A percentile compares a stretch with the other conserved stretches of the same genome.
phyloP scores from a whole-genome alignment of 1,140 invertebrate genomes.

The Stegodyphus mimosarum region DNA sequence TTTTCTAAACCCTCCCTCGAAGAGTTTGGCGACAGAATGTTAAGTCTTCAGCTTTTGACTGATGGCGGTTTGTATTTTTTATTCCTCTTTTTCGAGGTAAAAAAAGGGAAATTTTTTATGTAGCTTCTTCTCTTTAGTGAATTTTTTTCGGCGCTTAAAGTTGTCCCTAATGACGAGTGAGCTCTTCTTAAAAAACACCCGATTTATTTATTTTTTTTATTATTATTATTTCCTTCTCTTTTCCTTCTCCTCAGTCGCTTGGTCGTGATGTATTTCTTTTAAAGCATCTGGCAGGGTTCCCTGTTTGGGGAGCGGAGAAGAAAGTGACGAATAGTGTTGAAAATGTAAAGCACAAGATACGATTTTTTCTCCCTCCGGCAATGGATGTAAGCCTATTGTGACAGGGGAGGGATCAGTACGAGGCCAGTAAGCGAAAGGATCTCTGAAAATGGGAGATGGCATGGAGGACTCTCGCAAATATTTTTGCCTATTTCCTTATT shows the following conservation, averaged over 20 bases:
- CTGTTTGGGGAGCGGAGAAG: neutral
- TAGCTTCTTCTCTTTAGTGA: slow-evolving; percentile 6
- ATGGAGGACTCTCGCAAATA: too few relatives aligned
- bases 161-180: slow-evolving; percentile 51
- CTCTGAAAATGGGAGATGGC: too few relatives aligned
- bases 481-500: too few relatives aligned
- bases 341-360: slow-evolving; percentile 10
- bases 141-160: slow-evolving; percentile 44
- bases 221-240: neutral
- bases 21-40: slow-evolving; percentile 59
- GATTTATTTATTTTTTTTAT: neutral
- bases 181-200: slow-evolving; percentile 8
- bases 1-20: slow-evolving; percentile 39
- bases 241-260: too few relatives aligned
- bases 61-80: slow-evolving; percentile 47
- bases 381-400: too few relatives aligned
- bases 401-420: too few relatives aligned
- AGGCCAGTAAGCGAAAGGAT: too few relatives aligned
- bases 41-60: slow-evolving; percentile 58
- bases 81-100: neutral
- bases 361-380: too few relatives aligned
- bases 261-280: slow-evolving; percentile 40
- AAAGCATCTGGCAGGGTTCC: slow-evolving; percentile 44
- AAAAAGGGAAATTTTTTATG: neutral
- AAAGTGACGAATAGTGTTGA: slow-evolving; percentile 48